Percentiles rank a stretch among this genome's conserved stretches.
Evolutionary conservation across 2,888 invertebrate species (phyloP).

Genomic region (Mythimna impura): DNA sequence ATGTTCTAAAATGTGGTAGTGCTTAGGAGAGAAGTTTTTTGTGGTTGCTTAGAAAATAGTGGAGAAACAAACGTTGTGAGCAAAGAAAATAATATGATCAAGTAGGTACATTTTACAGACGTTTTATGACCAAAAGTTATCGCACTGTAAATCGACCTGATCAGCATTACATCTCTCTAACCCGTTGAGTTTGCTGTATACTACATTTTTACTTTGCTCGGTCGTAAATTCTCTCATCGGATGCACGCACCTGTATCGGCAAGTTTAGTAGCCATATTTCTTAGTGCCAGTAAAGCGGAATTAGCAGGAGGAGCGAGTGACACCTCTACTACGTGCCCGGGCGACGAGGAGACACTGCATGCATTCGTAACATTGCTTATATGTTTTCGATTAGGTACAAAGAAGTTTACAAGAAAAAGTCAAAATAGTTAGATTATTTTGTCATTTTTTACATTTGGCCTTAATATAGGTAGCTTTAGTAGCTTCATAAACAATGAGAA

Average conservation of each 20-base stretch:
- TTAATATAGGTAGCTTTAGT: neutral
- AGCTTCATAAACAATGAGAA: neutral
- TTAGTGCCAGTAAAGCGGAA: constrained; percentile 54
- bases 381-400: neutral
- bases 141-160: constrained; percentile 7
- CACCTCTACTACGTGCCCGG: constrained; percentile 25
- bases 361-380: neutral
- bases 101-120: neutral
- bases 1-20: neutral
- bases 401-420: neutral
- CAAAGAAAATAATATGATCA: neutral
- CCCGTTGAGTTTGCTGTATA: neutral
- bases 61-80: neutral
- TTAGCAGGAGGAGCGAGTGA: constrained; percentile 43
- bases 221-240: constrained; percentile 51
- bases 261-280: constrained; percentile 54
- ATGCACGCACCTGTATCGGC: constrained; percentile 45
- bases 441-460: neutral
- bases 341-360: neutral
- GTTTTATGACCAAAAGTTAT: constrained; percentile 9
- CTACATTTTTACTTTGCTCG: constrained; percentile 41
- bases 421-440: neutral
- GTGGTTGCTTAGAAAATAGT: neutral
- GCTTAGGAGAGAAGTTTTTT: neutral
- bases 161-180: constrained; percentile 5